Conservation (phyloP, 2,113 vertebrate species). For the Grus americana region DNA sequence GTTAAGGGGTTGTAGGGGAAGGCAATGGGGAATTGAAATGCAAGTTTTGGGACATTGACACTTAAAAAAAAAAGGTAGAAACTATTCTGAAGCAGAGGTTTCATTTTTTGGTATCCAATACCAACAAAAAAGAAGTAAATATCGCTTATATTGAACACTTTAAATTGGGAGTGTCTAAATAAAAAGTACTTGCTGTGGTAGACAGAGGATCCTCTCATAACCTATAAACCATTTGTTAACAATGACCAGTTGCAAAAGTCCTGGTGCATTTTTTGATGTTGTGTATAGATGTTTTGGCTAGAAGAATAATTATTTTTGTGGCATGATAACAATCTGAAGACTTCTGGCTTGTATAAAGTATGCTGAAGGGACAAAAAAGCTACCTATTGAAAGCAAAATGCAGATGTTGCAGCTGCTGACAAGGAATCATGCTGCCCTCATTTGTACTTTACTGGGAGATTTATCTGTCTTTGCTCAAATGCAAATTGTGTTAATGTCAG, state of each 20-base stretch:
- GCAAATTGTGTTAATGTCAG: neutral
- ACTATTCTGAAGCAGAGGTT: neutral
- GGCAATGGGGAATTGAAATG: neutral
- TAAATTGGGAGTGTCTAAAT: neutral
- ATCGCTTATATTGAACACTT: neutral
- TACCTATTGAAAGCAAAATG: neutral
- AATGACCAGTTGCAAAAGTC: neutral
- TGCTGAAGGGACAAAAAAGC: neutral
- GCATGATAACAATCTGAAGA: neutral
- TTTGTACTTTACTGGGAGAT: neutral
- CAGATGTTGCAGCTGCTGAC: neutral
- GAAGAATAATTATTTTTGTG: neutral
- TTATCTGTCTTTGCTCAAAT: neutral
- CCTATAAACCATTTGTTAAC: neutral
- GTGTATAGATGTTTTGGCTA: neutral
- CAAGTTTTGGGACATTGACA: neutral
- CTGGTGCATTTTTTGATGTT: neutral
- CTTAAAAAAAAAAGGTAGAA: neutral
- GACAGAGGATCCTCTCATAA: neutral
- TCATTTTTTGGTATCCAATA: neutral
- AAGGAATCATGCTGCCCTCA: neutral
- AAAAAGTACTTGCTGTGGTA: neutral
- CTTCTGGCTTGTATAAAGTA: neutral
- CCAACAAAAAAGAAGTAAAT: neutral
- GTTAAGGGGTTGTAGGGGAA: neutral